Percentiles rank a stretch among this genome's conserved stretches.
These are phyloP conservation scores for Tylochromis polylepis DNA, from an alignment of 2,113 vertebrate species.

Conservation along the genomic window DNA sequence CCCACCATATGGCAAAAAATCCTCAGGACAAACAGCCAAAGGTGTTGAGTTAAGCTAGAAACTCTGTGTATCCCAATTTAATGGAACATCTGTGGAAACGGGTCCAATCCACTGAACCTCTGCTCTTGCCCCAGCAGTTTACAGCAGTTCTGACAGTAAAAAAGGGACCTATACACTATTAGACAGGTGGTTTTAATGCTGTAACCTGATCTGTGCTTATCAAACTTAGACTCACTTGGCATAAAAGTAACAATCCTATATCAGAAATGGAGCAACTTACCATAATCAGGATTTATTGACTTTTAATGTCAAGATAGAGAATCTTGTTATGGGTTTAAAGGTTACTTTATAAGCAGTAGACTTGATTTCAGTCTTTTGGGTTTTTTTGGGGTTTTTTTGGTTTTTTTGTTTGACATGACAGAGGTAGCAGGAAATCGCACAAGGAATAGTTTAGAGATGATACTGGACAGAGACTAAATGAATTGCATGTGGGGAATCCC, in stretches of 20 bases:
- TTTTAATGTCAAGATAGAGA: not conserved
- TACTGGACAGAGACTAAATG: not conserved
- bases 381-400: not conserved
- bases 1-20: not conserved
- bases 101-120: no score
- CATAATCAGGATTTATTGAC: not conserved
- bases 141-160: no score
- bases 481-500: conserved; percentile 49
- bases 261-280: not conserved
- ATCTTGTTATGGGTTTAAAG: not conserved
- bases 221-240: not conserved
- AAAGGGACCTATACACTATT: not conserved
- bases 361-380: not conserved
- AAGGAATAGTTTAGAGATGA: conserved; percentile 6
- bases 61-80: no score
- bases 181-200: not conserved
- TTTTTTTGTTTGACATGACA: not conserved
- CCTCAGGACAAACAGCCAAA: not conserved
- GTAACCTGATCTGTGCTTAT: not conserved
- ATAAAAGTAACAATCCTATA: not conserved
- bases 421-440: not conserved
- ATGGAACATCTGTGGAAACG: no score
- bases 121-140: no score
- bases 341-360: not conserved
- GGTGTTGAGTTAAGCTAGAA: no score